These are phyloP conservation scores for Xanthorhoe spadicearia DNA, from an alignment of 2,888 invertebrate species.

Conservation along the genomic window DNA sequence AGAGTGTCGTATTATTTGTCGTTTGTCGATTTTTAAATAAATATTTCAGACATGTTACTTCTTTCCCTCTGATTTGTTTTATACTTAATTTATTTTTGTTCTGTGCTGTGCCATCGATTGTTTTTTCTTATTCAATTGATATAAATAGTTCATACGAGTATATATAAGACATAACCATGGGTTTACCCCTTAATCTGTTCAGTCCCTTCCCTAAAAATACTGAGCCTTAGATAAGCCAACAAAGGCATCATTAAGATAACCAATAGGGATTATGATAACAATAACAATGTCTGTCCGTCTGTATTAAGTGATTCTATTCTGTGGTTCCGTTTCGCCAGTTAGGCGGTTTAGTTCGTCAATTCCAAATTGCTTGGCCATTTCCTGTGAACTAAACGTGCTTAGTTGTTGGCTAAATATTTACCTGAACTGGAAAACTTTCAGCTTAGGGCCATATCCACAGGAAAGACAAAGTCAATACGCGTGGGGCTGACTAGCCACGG, in stretches of 20 bases:
- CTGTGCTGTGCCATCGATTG: no score
- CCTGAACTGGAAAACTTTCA: not conserved
- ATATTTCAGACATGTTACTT: no score
- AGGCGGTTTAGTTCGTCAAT: constrained; percentile 12
- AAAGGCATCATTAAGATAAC: constrained; percentile 24
- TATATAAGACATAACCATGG: not conserved
- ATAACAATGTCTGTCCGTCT: constrained; percentile 19
- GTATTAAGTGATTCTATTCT: constrained; percentile 22
- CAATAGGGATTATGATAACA: constrained; percentile 26
- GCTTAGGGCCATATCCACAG: no score
- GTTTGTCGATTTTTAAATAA: no score
- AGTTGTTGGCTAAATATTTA: not conserved
- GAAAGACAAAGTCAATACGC: no score
- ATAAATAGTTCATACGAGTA: no score
- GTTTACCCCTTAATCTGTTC: not conserved
- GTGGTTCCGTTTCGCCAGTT: constrained; percentile 12
- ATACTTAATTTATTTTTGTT: no score
- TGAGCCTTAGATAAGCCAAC: constrained; percentile 4
- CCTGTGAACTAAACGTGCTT: constrained; percentile 6
- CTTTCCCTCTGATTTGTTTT: no score
- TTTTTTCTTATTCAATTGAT: no score
- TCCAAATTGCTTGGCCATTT: constrained; percentile 23
- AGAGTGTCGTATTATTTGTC: no score
- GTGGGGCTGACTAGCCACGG: no score
- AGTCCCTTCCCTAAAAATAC: not conserved